Conservation (phyloP, 2,888 invertebrate genomes). For the Himalopsyche anomala region DNA sequence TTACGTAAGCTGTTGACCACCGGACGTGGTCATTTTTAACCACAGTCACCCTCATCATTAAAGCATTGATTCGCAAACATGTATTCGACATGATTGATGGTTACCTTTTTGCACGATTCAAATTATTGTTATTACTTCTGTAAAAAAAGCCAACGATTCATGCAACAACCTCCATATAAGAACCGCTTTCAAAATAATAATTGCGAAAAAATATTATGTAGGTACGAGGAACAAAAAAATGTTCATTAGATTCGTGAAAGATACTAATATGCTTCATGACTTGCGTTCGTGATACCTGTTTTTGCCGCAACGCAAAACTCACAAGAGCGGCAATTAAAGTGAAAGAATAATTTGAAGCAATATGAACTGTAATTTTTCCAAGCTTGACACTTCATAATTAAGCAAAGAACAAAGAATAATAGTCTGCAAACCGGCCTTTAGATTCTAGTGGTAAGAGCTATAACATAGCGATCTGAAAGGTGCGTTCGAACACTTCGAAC, state of each 20-base stretch:
- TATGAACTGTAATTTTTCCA: no score
- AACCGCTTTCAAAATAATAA: constrained; percentile 39
- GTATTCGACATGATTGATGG: constrained; percentile 20
- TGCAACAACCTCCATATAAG: constrained; percentile 28
- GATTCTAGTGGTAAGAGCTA: no score
- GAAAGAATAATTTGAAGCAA: not conserved
- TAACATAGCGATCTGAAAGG: no score
- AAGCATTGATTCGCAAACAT: constrained; percentile 25
- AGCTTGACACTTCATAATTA: no score
- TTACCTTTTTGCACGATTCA: constrained; percentile 17
- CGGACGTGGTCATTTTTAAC: no score
- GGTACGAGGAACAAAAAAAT: constrained; percentile 20
- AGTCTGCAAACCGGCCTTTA: no score
- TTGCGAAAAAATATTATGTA: constrained; percentile 35
- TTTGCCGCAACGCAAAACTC: constrained; percentile 9
- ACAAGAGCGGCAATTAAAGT: constrained; percentile 4
- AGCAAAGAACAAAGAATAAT: no score
- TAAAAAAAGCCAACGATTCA: constrained; percentile 11
- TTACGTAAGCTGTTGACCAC: no score
- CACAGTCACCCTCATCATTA: not conserved
- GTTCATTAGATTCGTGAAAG: constrained; percentile 35
- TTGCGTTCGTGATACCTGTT: constrained; percentile 14
- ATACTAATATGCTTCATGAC: constrained; percentile 29
- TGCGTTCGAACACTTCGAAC: no score
- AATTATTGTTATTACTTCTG: constrained; percentile 33